Base-by-base conservation (phyloP, 35 echinoderm and acorn worm species). In the Heliocidaris tuberculata region DNA sequence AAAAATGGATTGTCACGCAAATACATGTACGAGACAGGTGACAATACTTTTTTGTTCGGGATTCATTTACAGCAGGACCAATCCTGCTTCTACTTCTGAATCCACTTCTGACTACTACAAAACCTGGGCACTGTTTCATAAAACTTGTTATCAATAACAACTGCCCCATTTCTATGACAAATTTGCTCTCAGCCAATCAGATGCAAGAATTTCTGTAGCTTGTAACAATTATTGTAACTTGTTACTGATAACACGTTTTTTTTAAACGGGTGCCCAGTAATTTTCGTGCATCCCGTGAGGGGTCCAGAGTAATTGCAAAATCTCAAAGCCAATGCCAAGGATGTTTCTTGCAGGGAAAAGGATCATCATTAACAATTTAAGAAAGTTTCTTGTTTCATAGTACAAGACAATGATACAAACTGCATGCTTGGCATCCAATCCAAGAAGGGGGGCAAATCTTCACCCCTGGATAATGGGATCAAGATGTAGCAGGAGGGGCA, bases 401-500 rank as follows among this genome's bases (percentile, higher is more conserved):
- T n/a, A n/a, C 4, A 27, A 27, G 17, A 16, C 61, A 71, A 78
- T 21, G 27, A n/a, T 2, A 78, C 65, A 78, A 78, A n/a, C 65
- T 78, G 5, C 19, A 78, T 78, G 27, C 65, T 78, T 24, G 0
- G 65, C 21, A 78, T 78, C 65, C 27, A 24, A 19, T 78, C 21
- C 65, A 27, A n/a, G 52, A 9, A 56, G 52, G 65, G 21, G 65
- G 65, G 65, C 21, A n/a, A 78, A 78, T n/a, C 4, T 78, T 78
- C 8, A n/a, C 65, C 65, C 21, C 27, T n/a, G 21, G 65, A n/a
- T n/a, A 1, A 78, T 78, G 19, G 31, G 87, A 89, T 32, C 31
- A 89, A 52, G n/a, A 49, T 16, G 91, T 31, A 59, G 91, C 91
- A 21, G 97, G 96, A 48, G 98, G 98, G 31, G 96, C 98, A 96